Evolutionary conservation across 2,797 vertebrate genomes (phyloP).

Genomic region (Semaprochilodus insignis): DNA sequence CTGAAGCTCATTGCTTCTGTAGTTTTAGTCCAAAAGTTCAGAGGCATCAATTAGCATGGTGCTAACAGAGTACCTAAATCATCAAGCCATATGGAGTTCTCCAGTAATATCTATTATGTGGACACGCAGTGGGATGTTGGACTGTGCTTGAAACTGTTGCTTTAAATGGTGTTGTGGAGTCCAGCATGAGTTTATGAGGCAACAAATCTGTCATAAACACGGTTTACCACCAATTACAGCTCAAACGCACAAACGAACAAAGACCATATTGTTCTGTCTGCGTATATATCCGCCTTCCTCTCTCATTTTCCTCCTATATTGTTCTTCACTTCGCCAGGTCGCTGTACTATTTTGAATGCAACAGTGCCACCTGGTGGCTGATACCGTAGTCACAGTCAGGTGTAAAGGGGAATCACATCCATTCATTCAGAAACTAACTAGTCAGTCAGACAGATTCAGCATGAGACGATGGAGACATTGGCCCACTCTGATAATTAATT

Average conservation of each 20-base stretch:
- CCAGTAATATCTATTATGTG: no score
- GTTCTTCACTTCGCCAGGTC: no score
- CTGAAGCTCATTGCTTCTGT: no score
- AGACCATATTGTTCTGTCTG: constrained; percentile 30
- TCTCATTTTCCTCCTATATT: background rate
- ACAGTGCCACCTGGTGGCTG: constrained; percentile 30
- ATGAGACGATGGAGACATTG: background rate
- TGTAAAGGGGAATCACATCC: no score
- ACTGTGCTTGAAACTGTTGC: background rate
- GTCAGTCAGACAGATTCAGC: background rate
- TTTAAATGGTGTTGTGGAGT: background rate
- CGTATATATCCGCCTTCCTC: background rate
- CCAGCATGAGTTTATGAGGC: constrained; percentile 17
- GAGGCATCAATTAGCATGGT: no score
- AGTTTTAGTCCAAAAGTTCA: no score
- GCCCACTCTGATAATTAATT: no score
- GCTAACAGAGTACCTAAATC: no score
- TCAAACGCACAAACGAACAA: constrained; percentile 38
- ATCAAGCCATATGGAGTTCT: no score
- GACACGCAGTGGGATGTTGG: no score
- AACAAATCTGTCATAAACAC: constrained; percentile 26
- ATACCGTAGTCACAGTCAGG: background rate
- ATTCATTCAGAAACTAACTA: background rate
- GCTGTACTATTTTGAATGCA: background rate
- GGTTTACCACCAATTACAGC: constrained; percentile 24